Conservation (phyloP, 1,140 invertebrate genomes). For the Drosophila pruinosa region DNA sequence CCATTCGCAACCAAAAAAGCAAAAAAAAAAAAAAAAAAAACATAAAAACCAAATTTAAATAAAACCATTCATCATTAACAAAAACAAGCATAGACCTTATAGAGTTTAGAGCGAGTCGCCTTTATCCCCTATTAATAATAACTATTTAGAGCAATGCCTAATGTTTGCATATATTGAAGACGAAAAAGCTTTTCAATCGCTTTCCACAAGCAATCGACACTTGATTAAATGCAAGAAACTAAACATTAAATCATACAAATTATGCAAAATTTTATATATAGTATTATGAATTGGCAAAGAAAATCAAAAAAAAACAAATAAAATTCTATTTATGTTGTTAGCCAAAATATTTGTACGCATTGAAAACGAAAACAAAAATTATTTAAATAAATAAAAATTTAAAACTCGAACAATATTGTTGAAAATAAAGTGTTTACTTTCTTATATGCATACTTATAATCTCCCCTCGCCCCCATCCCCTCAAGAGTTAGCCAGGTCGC, state of each 20-base stretch:
- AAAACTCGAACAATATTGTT: slow-evolving; percentile 60
- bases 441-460: slow-evolving; percentile 25
- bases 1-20: not conserved
- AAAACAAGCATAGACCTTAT: slow-evolving; percentile 1
- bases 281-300: slow-evolving; percentile 56
- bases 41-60: too few relatives aligned
- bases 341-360: slow-evolving; percentile 66
- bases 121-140: slow-evolving; percentile 18
- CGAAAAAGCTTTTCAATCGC: slow-evolving; percentile 57
- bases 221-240: slow-evolving; percentile 1
- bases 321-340: slow-evolving; percentile 51
- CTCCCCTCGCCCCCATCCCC: not conserved
- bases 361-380: slow-evolving; percentile 25
- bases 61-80: too few relatives aligned
- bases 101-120: slow-evolving; percentile 35
- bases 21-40: too few relatives aligned
- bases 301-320: slow-evolving; percentile 23
- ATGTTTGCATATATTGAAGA: slow-evolving; percentile 26
- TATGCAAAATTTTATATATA: slow-evolving; percentile 61
- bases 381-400: slow-evolving; percentile 58
- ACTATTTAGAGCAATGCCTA: slow-evolving; percentile 46
- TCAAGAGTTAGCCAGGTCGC: slow-evolving; percentile 13
- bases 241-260: slow-evolving; percentile 16
- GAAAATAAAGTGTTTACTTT: slow-evolving; percentile 74
- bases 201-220: slow-evolving; percentile 44